Percentiles rank a stretch among this genome's conserved stretches.
phyloP scores from a whole-genome alignment of 2,888 invertebrate genomes.

The Byasa hedistus region DNA sequence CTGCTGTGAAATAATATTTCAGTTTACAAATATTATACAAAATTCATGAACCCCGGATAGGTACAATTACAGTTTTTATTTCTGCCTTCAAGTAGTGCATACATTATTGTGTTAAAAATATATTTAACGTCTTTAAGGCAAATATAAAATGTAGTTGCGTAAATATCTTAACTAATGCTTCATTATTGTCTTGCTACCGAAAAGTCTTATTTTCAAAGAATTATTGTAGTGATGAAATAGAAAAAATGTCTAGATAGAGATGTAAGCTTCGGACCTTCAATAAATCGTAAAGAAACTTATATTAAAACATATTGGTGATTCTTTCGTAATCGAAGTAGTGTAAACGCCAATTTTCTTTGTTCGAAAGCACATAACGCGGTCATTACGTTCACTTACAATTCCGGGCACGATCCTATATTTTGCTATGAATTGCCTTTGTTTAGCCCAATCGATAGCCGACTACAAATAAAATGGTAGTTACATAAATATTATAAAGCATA shows the following conservation, averaged over 20 bases:
- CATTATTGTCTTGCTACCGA: not conserved
- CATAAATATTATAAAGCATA: not conserved
- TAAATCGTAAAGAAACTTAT: not conserved
- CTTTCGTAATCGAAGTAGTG: slow-evolving; percentile 9
- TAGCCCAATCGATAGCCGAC: slow-evolving; percentile 6
- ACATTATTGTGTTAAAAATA: too few species aligned
- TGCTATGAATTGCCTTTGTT: slow-evolving; percentile 23
- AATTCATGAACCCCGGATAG: too few species aligned
- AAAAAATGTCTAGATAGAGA: not conserved
- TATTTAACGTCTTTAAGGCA: too few species aligned
- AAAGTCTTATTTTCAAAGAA: not conserved
- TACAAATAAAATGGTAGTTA: slow-evolving; percentile 3
- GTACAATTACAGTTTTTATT: too few species aligned
- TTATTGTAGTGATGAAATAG: not conserved
- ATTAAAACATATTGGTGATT: slow-evolving; percentile 1
- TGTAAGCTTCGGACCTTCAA: not conserved
- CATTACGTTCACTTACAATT: slow-evolving; percentile 21
- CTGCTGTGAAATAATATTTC: too few species aligned
- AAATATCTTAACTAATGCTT: too few species aligned
- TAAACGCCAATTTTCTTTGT: slow-evolving; percentile 14
- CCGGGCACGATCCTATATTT: slow-evolving; percentile 24
- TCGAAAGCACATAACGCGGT: slow-evolving; percentile 18
- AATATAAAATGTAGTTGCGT: too few species aligned
- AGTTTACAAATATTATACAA: too few species aligned
- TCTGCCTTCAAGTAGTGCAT: too few species aligned